Percentiles rank a stretch among this genome's conserved stretches.
phyloP scores from a whole-genome alignment of 1,140 invertebrate genomes.

The Eupeodes corollae region DNA sequence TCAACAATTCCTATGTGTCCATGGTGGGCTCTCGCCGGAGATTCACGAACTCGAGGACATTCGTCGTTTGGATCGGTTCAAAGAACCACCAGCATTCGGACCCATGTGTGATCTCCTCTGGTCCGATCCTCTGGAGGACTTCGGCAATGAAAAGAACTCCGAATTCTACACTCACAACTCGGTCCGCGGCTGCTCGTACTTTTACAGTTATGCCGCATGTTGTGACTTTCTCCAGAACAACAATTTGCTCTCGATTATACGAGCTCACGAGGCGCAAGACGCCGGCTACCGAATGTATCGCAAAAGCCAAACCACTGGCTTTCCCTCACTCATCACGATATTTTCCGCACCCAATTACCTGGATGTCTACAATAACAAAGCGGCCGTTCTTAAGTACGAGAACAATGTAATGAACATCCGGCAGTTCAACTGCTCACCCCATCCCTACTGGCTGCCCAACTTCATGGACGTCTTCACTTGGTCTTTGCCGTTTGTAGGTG shows the following conservation, averaged over 20 bases:
- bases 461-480: conserved; percentile 99
- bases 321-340: conserved; percentile 98
- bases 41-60: conserved; percentile 98
- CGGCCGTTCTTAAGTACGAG: conserved; percentile 98
- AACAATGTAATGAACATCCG: conserved; percentile 99
- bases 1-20: conserved; percentile 98
- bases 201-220: conserved; percentile 99
- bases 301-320: conserved; percentile 98
- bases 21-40: conserved; percentile 95
- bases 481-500: conserved; percentile 97
- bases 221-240: conserved; percentile 99
- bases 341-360: conserved; percentile 99
- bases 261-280: conserved; percentile 99
- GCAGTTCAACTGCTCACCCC: conserved; percentile 98
- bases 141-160: conserved; percentile 96
- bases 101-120: conserved; percentile 98
- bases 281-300: conserved; percentile 99
- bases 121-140: conserved; percentile 97
- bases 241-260: conserved; percentile 97
- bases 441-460: conserved; percentile 99
- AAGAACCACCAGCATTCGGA: conserved; percentile 97
- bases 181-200: conserved; percentile 98
- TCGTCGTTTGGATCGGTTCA: conserved; percentile 98
- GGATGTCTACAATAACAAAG: conserved; percentile 99
- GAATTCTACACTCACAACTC: conserved; percentile 99